Conservation (phyloP, 2,113 vertebrate species). For the Cyanoliseus patagonus region DNA sequence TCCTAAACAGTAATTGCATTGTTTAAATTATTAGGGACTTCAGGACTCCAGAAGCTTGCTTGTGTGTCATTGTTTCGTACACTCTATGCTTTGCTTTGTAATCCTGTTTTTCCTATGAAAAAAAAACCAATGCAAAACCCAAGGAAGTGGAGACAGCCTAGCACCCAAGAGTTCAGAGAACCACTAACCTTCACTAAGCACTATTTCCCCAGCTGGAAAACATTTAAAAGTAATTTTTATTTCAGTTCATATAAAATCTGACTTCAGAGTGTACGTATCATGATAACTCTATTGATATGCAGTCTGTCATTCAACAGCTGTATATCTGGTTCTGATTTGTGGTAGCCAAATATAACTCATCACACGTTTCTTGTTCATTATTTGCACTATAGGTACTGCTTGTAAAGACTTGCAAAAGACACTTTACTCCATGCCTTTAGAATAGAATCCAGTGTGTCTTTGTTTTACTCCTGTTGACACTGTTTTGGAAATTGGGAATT, state of each 20-base stretch:
- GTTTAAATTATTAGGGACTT: background rate
- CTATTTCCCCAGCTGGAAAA: background rate
- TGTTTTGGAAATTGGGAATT: background rate
- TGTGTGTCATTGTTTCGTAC: background rate
- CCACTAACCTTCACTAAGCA: background rate
- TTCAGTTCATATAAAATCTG: background rate
- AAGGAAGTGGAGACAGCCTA: background rate
- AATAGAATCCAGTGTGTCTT: background rate
- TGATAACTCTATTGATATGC: background rate
- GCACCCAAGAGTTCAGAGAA: background rate
- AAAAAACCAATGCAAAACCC: background rate
- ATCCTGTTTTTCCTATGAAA: background rate
- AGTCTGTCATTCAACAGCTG: background rate
- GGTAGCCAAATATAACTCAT: background rate
- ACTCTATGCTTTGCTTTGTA: background rate
- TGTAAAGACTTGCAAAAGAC: background rate
- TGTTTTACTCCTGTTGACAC: background rate
- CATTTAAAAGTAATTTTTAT: background rate
- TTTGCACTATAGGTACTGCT: background rate
- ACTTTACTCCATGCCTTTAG: background rate
- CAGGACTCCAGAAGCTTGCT: background rate
- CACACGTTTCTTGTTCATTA: background rate
- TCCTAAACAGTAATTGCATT: constrained; percentile 10
- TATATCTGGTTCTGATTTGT: background rate
- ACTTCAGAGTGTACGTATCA: background rate